Percentiles rank a stretch among this genome's conserved stretches.
phyloP scores from a whole-genome alignment of 1,140 invertebrate genomes.

The Drosophila nikananu region DNA sequence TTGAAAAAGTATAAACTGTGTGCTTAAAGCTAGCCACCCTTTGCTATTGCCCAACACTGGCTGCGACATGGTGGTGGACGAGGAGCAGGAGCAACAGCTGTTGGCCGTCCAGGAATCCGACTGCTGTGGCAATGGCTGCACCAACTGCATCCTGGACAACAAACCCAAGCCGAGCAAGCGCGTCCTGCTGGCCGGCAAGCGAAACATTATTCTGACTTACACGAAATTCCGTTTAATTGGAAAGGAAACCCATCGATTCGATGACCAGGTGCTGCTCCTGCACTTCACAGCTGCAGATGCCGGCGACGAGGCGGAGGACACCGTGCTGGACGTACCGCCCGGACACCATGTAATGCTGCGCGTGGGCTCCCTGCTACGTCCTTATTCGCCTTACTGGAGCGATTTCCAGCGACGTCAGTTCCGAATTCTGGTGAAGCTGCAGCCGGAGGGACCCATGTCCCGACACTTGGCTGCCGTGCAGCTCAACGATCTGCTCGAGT shows the following conservation, averaged over 20 bases:
- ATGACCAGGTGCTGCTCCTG: conserved; percentile 52
- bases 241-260: conserved; percentile 17
- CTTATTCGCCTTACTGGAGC: conserved; percentile 79
- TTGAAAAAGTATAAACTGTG: too few species aligned
- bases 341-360: conserved; percentile 81
- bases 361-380: conserved; percentile 47
- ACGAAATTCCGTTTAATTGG: conserved; percentile 53
- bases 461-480: conserved; percentile 34
- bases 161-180: conserved; percentile 48
- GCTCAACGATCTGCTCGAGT: conserved; percentile 59
- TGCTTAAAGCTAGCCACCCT: too few species aligned
- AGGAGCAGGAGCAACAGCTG: conserved; percentile 18
- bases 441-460: conserved; percentile 68
- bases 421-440: conserved; percentile 76
- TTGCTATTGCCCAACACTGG: conserved; percentile 3
- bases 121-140: conserved; percentile 83
- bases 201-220: conserved; percentile 63
- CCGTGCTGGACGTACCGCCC: conserved; percentile 69
- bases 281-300: conserved; percentile 40
- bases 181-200: conserved; percentile 56
- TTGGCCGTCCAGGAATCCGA: conserved; percentile 40
- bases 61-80: conserved; percentile 3
- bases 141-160: conserved; percentile 79
- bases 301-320: conserved; percentile 4
- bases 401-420: conserved; percentile 65